Conservation (phyloP, 2,797 vertebrate genomes). For the Florisuga fusca region DNA sequence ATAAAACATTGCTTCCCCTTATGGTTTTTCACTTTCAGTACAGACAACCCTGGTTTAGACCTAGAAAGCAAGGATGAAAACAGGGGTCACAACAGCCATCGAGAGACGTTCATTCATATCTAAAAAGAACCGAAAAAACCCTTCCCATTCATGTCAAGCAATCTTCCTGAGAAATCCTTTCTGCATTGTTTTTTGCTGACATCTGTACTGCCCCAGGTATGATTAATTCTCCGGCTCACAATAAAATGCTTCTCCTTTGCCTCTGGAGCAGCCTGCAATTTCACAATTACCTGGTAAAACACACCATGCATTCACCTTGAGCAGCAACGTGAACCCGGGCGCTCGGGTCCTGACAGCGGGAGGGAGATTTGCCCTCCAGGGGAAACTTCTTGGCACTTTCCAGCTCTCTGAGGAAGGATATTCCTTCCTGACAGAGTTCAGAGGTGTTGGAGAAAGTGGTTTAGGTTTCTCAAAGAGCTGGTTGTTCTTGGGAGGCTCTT, state of each 20-base stretch:
- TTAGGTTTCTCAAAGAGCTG: constrained; percentile 52
- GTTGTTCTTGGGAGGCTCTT: constrained; percentile 52
- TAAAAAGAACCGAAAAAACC: constrained; percentile 26
- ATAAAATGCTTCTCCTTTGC: constrained; percentile 72
- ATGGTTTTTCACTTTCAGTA: not conserved
- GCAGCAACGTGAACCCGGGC: constrained; percentile 34
- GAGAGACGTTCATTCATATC: constrained; percentile 3
- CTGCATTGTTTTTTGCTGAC: constrained; percentile 70
- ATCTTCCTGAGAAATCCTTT: constrained; percentile 65
- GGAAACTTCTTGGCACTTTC: constrained; percentile 1
- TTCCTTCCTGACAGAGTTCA: constrained; percentile 61
- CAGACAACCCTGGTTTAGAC: not conserved
- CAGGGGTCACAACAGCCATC: not conserved
- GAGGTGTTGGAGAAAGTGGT: constrained; percentile 62
- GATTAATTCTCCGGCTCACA: constrained; percentile 72
- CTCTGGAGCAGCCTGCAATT: constrained; percentile 58
- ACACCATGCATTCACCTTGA: constrained; percentile 55
- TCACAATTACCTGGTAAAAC: constrained; percentile 68
- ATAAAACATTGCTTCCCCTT: not conserved
- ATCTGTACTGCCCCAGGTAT: constrained; percentile 68
- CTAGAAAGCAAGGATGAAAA: not conserved
- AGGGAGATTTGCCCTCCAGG: constrained; percentile 61
- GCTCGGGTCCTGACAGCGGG: constrained; percentile 41
- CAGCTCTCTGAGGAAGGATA: constrained; percentile 40
- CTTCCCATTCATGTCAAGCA: constrained; percentile 51